Percentiles rank a stretch among this genome's conserved stretches.
These are phyloP conservation scores for Hypanus sabinus DNA, from an alignment of 2,113 vertebrate species.

Conservation along the genomic window DNA sequence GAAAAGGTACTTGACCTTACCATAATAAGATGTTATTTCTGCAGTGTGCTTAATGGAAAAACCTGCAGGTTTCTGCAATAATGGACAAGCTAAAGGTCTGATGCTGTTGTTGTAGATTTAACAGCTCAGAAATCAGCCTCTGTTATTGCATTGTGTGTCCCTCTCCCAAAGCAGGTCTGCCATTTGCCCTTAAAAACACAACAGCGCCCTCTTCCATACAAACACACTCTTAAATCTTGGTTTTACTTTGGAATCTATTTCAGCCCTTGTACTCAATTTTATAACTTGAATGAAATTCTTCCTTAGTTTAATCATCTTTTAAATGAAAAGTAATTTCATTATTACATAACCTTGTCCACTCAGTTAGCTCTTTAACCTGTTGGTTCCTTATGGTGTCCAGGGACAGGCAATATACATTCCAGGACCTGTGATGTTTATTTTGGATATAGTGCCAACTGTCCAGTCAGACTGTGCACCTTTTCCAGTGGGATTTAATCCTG, in stretches of 20 bases:
- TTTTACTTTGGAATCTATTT: background rate
- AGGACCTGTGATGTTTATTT: background rate
- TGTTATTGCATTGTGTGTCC: background rate
- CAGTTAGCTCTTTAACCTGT: background rate
- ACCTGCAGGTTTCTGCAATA: background rate
- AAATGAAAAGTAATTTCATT: background rate
- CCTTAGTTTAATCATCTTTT: background rate
- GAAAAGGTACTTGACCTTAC: background rate
- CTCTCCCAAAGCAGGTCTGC: background rate
- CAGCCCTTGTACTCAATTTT: background rate
- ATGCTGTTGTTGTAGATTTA: background rate
- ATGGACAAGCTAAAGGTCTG: background rate
- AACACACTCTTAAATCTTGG: too few species aligned
- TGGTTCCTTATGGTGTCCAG: background rate
- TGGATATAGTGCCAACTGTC: background rate
- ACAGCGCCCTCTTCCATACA: too few species aligned
- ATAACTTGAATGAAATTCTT: background rate
- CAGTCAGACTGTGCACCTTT: background rate
- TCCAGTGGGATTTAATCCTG: background rate
- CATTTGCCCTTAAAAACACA: background rate
- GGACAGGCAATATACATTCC: background rate
- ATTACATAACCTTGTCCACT: background rate
- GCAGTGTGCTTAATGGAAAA: background rate
- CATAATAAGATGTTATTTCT: background rate
- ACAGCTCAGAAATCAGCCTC: background rate